Evolutionary conservation across 2,888 invertebrate genomes (phyloP).

Genomic region (Mythimna loreyi): DNA sequence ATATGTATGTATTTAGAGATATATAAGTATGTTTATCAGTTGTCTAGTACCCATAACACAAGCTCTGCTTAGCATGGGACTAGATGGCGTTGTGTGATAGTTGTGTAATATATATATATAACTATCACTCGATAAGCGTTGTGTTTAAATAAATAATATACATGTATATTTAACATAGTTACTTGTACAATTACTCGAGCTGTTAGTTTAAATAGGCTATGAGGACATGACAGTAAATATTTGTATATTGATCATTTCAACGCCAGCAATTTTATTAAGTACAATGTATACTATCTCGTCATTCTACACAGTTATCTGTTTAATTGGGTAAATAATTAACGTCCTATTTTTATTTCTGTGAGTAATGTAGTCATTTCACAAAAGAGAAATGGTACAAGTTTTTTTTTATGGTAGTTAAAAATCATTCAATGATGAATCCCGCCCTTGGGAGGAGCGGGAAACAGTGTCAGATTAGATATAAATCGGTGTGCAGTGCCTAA

Average conservation of each 20-base stretch:
- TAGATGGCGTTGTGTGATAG: no score
- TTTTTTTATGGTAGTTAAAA: no score
- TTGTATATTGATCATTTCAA: slow-evolving; percentile 18
- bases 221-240: slow-evolving; percentile 37
- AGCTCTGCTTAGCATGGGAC: no score
- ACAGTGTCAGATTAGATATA: no score
- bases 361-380: background rate
- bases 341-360: background rate
- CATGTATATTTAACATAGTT: slow-evolving; percentile 12
- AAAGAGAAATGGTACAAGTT: background rate
- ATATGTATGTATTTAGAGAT: no score
- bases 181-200: background rate
- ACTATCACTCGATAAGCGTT: background rate
- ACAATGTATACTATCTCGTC: no score
- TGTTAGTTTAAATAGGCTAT: slow-evolving; percentile 40
- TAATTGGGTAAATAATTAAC: background rate
- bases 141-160: slow-evolving; percentile 9
- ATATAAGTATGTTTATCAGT: no score
- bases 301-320: background rate
- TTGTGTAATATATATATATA: no score
- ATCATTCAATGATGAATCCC: no score
- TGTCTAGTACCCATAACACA: no score
- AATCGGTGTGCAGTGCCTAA: no score
- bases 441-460: no score
- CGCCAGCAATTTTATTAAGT: background rate